These are phyloP conservation scores for Tragopan temminckii DNA, from an alignment of 2,797 vertebrate species.

Conservation along the genomic window DNA sequence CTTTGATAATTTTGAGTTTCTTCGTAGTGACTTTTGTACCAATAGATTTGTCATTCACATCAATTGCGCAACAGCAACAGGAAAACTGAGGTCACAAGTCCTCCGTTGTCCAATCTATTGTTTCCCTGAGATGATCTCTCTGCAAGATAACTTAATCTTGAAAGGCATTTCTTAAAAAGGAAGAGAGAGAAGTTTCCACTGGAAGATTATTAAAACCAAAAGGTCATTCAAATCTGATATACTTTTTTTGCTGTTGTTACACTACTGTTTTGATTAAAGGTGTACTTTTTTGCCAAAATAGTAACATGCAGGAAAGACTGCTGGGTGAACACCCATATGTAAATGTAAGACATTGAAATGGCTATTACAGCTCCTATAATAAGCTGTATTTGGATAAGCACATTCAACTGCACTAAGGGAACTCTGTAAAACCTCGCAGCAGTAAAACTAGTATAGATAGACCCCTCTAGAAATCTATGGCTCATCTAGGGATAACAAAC, in stretches of 20 bases:
- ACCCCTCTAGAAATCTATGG: background rate
- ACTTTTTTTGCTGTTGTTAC: constrained; percentile 20
- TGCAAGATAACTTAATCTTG: constrained; percentile 51
- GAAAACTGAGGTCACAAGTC: background rate
- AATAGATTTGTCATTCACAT: constrained; percentile 31
- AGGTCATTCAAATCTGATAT: constrained; percentile 61
- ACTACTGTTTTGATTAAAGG: constrained; percentile 14
- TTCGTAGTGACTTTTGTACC: background rate
- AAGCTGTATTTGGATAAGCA: background rate
- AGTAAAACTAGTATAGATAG: background rate
- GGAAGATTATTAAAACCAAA: constrained; percentile 45
- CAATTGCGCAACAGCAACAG: background rate
- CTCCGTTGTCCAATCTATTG: constrained; percentile 41
- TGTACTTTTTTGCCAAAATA: constrained; percentile 30
- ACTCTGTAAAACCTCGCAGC: background rate
- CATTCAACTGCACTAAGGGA: background rate
- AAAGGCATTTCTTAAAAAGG: constrained; percentile 43
- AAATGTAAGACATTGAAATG: background rate
- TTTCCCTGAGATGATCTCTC: constrained; percentile 35
- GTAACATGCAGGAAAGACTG: constrained; percentile 17
- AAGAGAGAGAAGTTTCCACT: constrained; percentile 46
- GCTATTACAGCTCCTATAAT: background rate
- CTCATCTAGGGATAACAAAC: background rate
- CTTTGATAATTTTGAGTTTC: background rate
- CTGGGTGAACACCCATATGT: background rate